Base-by-base conservation (phyloP, 2,113 vertebrate species). In the Gallinago paraguaiae region DNA sequence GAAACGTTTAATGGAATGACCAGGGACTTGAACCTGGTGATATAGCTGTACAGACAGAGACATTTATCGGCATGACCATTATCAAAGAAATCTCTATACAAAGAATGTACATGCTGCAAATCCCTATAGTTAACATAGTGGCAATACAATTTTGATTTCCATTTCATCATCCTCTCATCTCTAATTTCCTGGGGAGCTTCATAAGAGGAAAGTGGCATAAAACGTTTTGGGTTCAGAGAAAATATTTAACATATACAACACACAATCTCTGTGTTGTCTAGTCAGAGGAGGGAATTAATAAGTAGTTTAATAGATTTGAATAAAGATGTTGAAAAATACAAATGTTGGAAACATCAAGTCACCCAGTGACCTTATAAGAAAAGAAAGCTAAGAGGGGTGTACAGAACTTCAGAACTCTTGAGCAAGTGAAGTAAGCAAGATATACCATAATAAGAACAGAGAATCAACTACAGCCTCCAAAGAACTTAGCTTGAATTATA, bases 361-460 rank as follows among this genome's bases (percentile, higher is more conserved):
- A 82, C 23, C 2, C 25, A 43, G 19, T 41, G 57, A 53, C 3
- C 16, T 50, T 13, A 10, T 39, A 78, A 56, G 41, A 86, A 86
- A 75, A 77, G 24, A 88, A 80, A 88, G 48, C 31, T 50, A 5
- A 80, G 22, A 56, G 10, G 50, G 6, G 2, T 31, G 6, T 43
- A 82, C 28, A 90, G 25, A 75, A 74, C 8, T 63, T 81, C 54
- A 46, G 19, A 51, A 48, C 14, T 50, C 50, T 19, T 72, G 82
- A 28, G 23, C 0, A 3, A 77, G 13, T 0, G 0, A 81, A 74
- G 16, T 17, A 54, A 60, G 17, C 3, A 28, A 25, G 8, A 79
- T 28, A 74, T 31, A 81, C 7, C 18, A n/a, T 28, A 71, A 8
- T 17, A 56, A 43, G 15, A 61, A 48, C 11, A 45, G 9, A 79